Evolutionary conservation across 2,113 vertebrate genomes (phyloP), one percentile per base, ranked within the genome.

Genomic region (Gobio gobio): DNA sequence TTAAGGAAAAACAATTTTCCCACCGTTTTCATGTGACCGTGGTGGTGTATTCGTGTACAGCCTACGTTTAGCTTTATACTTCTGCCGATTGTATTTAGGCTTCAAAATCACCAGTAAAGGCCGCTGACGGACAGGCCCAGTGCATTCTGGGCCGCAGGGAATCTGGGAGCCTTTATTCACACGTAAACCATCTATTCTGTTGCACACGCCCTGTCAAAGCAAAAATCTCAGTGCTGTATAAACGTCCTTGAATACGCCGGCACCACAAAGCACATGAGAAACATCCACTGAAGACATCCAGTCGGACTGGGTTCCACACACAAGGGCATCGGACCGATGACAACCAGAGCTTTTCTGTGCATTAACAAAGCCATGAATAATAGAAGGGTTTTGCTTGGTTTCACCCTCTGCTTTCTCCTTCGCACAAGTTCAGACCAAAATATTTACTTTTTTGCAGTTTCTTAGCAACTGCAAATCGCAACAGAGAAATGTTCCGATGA

Each of bases 381-480:
- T 92, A 91, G 83, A 76, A n/a, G 54, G 68, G 33, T 29, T 24
- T 68, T 73, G 61, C 80, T 82, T 89, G 88, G 79, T 88, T 89
- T 91, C 92, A 88, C 87, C 79, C 90, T 87, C 40, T 84, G 77
- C 89, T 85, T 89, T 89, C 90, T 88, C 89, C 86, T 85, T 85
- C 10, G 8, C 59, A 89, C 90, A 88, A 89, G 88, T 87, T 90
- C 90, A 92, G 90, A 90, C 90, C 91, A 90, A 92, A 94, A 94
- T 94, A 94, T 94, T 94, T 93, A 91, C 88, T 89, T 91, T 93
- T 78, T n/a, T 87, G 85, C 83, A 29, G 93, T 94, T 91, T 89
- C 94, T 92, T 94, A 95, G 94, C 94, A 94, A 95, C 94, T 78
- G 89, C 89, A 90, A 91, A 93, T 51, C 68, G 74, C 86, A 83